Conservation (phyloP, 2,797 vertebrate species). For the Hypotaenidia okinawae region DNA sequence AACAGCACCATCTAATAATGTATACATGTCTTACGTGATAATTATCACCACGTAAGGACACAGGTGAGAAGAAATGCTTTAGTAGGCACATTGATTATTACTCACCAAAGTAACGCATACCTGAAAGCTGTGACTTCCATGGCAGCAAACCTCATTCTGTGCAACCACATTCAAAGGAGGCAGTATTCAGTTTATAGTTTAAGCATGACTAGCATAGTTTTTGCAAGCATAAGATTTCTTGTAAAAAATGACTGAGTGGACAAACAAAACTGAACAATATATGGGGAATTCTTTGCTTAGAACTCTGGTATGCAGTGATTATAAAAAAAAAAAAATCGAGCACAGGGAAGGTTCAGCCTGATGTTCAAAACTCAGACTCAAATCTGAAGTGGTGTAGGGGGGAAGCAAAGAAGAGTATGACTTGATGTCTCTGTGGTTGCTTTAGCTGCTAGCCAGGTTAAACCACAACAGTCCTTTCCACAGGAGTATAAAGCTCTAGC, state of each 20-base stretch:
- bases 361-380: not conserved
- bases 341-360: not conserved
- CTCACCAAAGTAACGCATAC: not conserved
- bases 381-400: not conserved
- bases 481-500: no score
- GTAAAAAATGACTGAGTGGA: not conserved
- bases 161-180: not conserved
- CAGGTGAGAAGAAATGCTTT: not conserved
- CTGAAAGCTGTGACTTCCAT: not conserved
- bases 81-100: not conserved
- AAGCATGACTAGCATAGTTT: not conserved
- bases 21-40: not conserved
- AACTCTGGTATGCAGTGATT: not conserved
- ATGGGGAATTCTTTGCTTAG: not conserved
- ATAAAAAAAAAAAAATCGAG: not conserved
- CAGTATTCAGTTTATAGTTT: not conserved
- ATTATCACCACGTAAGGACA: not conserved
- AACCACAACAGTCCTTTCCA: no score
- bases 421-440: no score
- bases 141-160: not conserved
- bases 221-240: not conserved
- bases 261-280: not conserved
- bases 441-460: no score
- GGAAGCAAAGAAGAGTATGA: no score
- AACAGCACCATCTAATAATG: not conserved